Evolutionary conservation across 1,140 invertebrate genomes (phyloP).

Genomic region (Watersipora subatra): DNA sequence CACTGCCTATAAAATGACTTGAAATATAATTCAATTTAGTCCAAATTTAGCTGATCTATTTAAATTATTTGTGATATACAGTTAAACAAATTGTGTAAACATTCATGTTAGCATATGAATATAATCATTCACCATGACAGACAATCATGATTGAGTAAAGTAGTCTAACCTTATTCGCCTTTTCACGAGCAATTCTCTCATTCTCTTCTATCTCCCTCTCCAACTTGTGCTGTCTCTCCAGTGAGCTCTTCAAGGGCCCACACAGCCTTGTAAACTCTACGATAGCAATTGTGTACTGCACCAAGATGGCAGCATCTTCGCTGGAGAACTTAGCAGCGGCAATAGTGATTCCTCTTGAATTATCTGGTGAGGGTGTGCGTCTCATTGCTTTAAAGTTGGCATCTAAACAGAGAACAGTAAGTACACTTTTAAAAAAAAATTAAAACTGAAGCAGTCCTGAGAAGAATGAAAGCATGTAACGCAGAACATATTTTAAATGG

Average conservation of each 20-base stretch:
- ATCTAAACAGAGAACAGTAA: constrained; percentile 11
- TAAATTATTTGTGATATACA: too few species aligned
- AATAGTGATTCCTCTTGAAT: constrained; percentile 27
- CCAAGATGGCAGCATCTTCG: constrained; percentile 36
- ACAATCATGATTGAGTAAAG: too few species aligned
- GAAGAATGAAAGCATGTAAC: too few species aligned
- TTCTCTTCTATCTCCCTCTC: constrained; percentile 37
- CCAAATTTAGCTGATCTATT: too few species aligned
- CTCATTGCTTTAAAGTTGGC: constrained; percentile 16
- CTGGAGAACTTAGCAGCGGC: constrained; percentile 35
- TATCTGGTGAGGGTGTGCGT: constrained; percentile 26
- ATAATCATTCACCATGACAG: too few species aligned
- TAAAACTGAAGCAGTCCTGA: too few species aligned
- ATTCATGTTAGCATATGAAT: too few species aligned
- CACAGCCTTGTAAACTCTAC: constrained; percentile 36
- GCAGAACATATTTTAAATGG: too few species aligned
- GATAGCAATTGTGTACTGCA: constrained; percentile 40
- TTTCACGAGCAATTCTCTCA: constrained; percentile 29
- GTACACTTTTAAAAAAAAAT: too few species aligned
- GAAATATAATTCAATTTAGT: too few species aligned
- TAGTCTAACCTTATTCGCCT: constrained; percentile 29
- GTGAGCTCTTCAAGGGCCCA: constrained; percentile 26
- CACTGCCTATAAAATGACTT: too few species aligned
- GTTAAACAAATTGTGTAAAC: too few species aligned
- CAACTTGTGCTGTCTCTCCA: constrained; percentile 30